Evolutionary conservation across 1,140 invertebrate species (phyloP).

Genomic region (Heliothis subflexa): DNA sequence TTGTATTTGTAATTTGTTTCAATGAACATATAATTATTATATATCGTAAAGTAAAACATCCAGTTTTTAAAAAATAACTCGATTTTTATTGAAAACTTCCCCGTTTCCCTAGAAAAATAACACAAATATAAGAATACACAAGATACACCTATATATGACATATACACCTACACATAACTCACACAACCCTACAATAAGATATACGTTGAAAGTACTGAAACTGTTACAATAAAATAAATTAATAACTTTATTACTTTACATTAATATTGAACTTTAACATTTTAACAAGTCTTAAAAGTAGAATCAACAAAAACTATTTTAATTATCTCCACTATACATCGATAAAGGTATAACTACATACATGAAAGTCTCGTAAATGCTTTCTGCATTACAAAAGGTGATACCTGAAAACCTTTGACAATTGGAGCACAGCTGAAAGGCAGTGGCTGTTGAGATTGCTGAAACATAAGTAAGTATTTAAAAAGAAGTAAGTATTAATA

Average conservation of each 20-base stretch:
- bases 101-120: conserved; percentile 3
- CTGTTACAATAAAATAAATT: no score
- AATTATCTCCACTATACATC: no score
- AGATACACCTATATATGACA: not conserved
- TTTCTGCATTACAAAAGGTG: no score
- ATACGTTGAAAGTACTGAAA: no score
- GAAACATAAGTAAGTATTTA: conserved; percentile 7
- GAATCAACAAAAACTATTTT: no score
- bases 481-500: not conserved
- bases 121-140: not conserved
- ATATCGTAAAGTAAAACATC: conserved; percentile 85
- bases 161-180: not conserved
- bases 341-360: no score
- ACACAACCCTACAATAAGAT: not conserved
- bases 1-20: conserved; percentile 85
- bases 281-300: no score
- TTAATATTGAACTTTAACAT: no score
- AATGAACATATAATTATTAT: conserved; percentile 84
- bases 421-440: no score
- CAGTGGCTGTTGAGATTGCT: not conserved
- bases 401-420: no score
- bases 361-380: no score
- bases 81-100: conserved; percentile 71
- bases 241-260: no score
- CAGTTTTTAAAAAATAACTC: conserved; percentile 84